Evolutionary conservation across 2,113 vertebrate genomes (phyloP), one percentile per base, ranked within the genome.

Genomic region (Nettapus auritus): DNA sequence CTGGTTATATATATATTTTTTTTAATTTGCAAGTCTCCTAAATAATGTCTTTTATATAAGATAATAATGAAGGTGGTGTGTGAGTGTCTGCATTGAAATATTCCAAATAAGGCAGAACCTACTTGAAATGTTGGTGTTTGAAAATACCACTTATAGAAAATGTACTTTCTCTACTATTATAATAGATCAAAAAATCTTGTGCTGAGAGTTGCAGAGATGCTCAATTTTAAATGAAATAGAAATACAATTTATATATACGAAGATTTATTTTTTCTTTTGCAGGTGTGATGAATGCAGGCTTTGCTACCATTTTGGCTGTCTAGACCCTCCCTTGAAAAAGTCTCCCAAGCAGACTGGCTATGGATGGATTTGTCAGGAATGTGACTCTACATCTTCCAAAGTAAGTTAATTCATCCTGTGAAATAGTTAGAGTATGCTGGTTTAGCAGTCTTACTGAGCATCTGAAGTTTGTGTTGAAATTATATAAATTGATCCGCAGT

Each of bases 251-350:
- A 86, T 94, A n/a, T 64, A 55, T 48, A 76, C 62, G 46, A n/a
- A 34, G 0, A 6, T 38, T 9, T 48, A 8, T 20, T 26, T 28
- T 97, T 97, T 23, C 63, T 96, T 91, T 93, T 97, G 81, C 98
- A 99, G 99, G 96, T 99, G 99, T 97, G 99, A 99, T 93, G 98
- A 99, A 97, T 99, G 99, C 97, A 98, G 94, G 56, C 98, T 99
- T 86, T 99, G 99, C 97, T 99, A 99, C 97, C 99, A 99, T 97
- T 99, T 99, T 67, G 99, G 99, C 67, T 99, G 99, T 92, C 97
- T 99, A 97, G 99, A 99, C 96, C 99, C 99, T 97, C 99, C 99
- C n/a, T 97, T 99, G 97, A 99, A 99, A 98, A 99, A 99, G 95
- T 99, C 99, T 78, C 99, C 99, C 78, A 99, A 99, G 94, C 99